Conservation (phyloP, 2,797 vertebrate genomes). For the Esox lucius region DNA sequence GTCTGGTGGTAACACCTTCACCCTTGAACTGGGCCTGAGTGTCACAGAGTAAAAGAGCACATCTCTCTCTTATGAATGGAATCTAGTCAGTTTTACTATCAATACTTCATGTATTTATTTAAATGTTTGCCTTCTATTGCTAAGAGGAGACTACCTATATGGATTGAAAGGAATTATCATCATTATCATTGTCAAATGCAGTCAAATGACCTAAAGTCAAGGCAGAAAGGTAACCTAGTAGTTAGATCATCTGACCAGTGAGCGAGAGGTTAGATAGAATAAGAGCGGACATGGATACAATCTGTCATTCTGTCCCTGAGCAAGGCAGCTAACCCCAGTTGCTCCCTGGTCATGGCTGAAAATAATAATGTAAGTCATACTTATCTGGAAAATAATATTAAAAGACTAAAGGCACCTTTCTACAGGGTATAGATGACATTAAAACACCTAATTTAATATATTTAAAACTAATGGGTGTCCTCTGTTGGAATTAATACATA, state of each 20-base stretch:
- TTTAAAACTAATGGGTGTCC: not conserved
- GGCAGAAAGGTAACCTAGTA: no score
- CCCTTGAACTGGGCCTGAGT: constrained; percentile 9
- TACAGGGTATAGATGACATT: not conserved
- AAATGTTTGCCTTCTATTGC: not conserved
- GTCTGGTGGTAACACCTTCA: constrained; percentile 20
- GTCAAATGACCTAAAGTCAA: not conserved
- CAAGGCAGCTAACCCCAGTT: no score
- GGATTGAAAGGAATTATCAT: not conserved
- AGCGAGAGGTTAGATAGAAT: no score
- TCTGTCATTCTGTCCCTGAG: no score
- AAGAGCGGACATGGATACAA: no score
- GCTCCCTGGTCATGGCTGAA: no score
- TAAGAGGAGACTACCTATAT: not conserved
- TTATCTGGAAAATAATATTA: no score
- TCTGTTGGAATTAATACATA: not conserved
- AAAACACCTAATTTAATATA: not conserved
- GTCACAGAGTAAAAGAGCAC: not conserved
- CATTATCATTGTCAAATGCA: not conserved
- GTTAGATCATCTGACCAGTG: no score
- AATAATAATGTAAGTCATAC: no score
- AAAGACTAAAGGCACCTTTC: not conserved
- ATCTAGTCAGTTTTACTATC: not conserved
- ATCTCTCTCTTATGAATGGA: not conserved
- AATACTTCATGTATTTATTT: not conserved